A percentile compares a stretch with the other conserved stretches of the same genome.
These are phyloP conservation scores for Orthosia cruda DNA, from an alignment of 2,888 invertebrate genomes.

Conservation along the genomic window DNA sequence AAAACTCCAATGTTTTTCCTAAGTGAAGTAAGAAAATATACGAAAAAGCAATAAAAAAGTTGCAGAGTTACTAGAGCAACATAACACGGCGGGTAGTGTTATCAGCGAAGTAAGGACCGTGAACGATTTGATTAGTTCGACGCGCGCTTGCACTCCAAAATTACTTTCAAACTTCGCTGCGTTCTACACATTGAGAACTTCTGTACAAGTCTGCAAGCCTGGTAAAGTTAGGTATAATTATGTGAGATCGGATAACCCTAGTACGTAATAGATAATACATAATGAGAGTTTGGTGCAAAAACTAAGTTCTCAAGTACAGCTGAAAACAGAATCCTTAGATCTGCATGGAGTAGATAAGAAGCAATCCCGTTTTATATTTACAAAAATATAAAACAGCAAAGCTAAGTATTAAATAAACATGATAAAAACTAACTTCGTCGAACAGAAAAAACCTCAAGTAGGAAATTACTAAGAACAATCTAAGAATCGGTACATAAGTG, in stretches of 20 bases:
- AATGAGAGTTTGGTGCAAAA: slow-evolving; percentile 19
- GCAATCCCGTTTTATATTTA: slow-evolving; percentile 10
- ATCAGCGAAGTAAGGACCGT: slow-evolving; percentile 89
- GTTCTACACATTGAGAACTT: slow-evolving; percentile 79
- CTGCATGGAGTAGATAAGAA: slow-evolving; percentile 19
- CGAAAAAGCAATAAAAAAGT: slow-evolving; percentile 68
- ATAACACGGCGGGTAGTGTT: slow-evolving; percentile 80
- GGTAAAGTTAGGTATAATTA: slow-evolving; percentile 72
- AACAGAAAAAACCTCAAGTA: slow-evolving; percentile 44
- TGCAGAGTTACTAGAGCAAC: slow-evolving; percentile 80
- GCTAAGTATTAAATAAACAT: slow-evolving; percentile 28
- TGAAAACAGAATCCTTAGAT: slow-evolving; percentile 10
- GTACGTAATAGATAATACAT: slow-evolving; percentile 50
- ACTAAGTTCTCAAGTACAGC: slow-evolving; percentile 30
- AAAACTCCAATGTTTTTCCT: slow-evolving; percentile 61
- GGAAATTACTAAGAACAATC: slow-evolving; percentile 65
- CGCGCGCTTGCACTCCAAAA: slow-evolving; percentile 90
- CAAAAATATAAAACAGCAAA: slow-evolving; percentile 17
- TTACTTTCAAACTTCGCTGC: slow-evolving; percentile 88
- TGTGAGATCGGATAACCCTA: slow-evolving; percentile 65
- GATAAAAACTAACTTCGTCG: slow-evolving; percentile 46
- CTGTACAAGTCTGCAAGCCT: slow-evolving; percentile 79
- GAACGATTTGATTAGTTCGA: slow-evolving; percentile 91
- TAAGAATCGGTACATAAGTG: slow-evolving; percentile 74
- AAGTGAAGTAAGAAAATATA: slow-evolving; percentile 55